Conservation (phyloP, 2,113 vertebrate species). For the Urocolius indicus region DNA sequence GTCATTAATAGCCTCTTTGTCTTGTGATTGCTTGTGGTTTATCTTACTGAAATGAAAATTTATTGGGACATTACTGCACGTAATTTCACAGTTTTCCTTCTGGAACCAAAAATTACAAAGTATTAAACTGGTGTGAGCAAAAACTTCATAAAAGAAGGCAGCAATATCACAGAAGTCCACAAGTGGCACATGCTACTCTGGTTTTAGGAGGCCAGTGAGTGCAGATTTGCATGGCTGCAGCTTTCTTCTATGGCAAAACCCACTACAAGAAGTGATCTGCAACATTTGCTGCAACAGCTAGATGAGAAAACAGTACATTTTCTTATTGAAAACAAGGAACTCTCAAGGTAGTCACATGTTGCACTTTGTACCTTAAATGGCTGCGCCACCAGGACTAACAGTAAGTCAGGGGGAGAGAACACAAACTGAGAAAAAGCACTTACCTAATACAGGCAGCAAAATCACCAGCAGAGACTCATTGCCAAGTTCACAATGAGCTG, state of each 20-base stretch:
- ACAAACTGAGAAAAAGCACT: background rate
- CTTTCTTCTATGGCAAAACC: background rate
- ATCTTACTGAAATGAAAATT: constrained; percentile 4
- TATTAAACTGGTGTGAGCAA: background rate
- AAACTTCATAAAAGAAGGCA: background rate
- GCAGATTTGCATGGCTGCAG: background rate
- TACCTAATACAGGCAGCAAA: background rate
- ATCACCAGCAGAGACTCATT: background rate
- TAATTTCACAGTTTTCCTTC: background rate
- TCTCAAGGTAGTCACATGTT: background rate
- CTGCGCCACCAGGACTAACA: background rate
- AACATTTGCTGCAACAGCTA: background rate
- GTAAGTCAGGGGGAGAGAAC: background rate
- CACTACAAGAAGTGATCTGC: background rate
- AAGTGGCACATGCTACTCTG: background rate
- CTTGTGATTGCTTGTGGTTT: background rate
- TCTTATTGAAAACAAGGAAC: background rate
- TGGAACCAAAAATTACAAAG: background rate
- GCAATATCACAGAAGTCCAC: background rate
- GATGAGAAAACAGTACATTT: background rate
- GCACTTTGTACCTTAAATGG: background rate
- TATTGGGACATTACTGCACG: background rate
- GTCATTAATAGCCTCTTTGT: background rate
- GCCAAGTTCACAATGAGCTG: background rate
- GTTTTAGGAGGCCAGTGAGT: background rate